Conservation (phyloP, 2,797 vertebrate species). For the Lophotriccus pileatus region DNA sequence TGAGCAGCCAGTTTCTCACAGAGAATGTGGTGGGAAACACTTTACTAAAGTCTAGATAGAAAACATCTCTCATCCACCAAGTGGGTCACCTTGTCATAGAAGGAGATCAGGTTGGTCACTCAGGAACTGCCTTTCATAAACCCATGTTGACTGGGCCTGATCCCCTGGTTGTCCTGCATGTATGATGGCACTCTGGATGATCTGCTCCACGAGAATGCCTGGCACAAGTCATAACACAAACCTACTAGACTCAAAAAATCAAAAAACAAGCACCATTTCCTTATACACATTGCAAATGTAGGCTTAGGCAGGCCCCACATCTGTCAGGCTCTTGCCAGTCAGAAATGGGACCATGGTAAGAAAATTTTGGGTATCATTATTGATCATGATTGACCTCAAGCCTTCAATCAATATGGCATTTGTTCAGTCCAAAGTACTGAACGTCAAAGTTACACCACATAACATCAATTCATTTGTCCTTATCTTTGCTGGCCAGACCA, state of each 20-base stretch:
- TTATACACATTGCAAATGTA: neutral
- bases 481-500: neutral
- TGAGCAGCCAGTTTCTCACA: neutral
- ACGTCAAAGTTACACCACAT: neutral
- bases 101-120: neutral
- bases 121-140: neutral
- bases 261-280: neutral
- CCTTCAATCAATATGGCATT: neutral
- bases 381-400: neutral
- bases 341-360: neutral
- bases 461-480: neutral
- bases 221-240: neutral
- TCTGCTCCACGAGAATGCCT: neutral
- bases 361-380: neutral
- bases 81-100: neutral
- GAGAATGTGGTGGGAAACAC: fast-evolving
- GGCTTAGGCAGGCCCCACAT: neutral
- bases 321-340: neutral
- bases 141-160: neutral
- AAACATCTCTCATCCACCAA: neutral
- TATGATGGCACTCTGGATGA: too few species aligned
- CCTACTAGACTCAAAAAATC: neutral
- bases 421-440: neutral
- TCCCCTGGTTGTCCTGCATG: fast-evolving
- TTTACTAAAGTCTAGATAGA: neutral